Evolutionary conservation across 2,113 vertebrate species (phyloP).

Genomic region (Sinocyclocheilus grahami): DNA sequence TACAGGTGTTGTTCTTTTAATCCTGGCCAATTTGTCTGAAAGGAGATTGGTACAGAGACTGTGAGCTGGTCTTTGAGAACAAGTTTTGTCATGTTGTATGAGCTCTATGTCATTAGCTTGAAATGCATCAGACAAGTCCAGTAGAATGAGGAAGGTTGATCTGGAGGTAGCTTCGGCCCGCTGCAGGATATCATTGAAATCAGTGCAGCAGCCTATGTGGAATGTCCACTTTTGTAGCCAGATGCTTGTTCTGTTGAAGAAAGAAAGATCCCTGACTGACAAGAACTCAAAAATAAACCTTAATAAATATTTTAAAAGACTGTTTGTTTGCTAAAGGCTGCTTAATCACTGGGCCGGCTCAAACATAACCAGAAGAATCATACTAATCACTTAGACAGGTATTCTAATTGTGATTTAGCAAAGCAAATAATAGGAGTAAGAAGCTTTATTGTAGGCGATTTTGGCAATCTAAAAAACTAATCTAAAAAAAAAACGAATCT

Average conservation of each 20-base stretch:
- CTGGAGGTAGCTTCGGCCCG: background rate
- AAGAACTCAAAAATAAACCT: background rate
- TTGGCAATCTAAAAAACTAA: background rate
- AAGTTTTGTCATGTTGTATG: background rate
- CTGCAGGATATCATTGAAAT: too few species aligned
- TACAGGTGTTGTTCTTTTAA: background rate
- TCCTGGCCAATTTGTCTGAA: background rate
- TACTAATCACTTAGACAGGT: background rate
- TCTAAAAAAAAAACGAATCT: background rate
- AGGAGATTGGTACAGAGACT: background rate
- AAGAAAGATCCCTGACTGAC: background rate
- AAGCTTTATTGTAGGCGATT: background rate
- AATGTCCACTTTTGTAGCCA: too few species aligned
- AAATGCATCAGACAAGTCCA: background rate
- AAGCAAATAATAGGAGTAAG: background rate
- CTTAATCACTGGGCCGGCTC: background rate
- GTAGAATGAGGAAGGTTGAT: background rate
- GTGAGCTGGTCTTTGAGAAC: background rate
- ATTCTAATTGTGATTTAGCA: background rate
- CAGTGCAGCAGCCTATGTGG: too few species aligned
- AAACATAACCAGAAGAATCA: background rate
- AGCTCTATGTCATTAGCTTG: background rate
- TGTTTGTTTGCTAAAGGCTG: background rate
- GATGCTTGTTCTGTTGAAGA: background rate
- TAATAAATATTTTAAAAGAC: background rate